Evolutionary conservation across 2,797 vertebrate genomes (phyloP).

Genomic region (Siniperca obscura): DNA sequence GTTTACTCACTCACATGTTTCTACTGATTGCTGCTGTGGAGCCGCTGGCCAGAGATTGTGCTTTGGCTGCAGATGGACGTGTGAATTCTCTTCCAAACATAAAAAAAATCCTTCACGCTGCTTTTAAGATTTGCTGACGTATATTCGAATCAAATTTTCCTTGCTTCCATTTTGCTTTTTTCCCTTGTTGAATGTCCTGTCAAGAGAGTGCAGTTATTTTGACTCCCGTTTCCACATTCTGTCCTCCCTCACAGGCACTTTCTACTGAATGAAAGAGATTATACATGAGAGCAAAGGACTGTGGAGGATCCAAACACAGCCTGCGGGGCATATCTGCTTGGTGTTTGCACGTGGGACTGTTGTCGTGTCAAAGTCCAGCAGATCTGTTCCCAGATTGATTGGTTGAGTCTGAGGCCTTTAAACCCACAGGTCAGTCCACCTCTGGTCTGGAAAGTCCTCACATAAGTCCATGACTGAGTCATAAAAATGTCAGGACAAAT

Average conservation of each 20-base stretch:
- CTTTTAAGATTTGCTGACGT: conserved; percentile 19
- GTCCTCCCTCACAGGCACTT: background rate
- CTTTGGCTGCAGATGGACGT: conserved; percentile 48
- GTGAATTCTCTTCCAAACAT: conserved; percentile 37
- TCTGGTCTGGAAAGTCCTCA: conserved; percentile 21
- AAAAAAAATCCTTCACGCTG: background rate
- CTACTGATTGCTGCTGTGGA: conserved; percentile 50
- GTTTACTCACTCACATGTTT: conserved; percentile 32
- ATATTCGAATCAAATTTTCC: conserved; percentile 11
- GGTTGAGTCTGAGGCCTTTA: conserved; percentile 13
- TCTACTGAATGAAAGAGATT: conserved; percentile 12
- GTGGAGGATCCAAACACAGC: conserved; percentile 18
- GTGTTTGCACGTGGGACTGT: conserved; percentile 34
- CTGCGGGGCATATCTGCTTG: conserved; percentile 1
- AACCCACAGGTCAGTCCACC: conserved; percentile 23
- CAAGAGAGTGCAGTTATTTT: background rate
- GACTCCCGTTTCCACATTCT: background rate
- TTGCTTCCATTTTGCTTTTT: background rate
- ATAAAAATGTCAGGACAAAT: conserved; percentile 5
- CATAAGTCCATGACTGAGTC: conserved; percentile 20
- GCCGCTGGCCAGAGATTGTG: conserved; percentile 40
- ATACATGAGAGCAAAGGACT: conserved; percentile 4
- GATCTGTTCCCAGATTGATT: conserved; percentile 40
- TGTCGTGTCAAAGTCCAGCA: conserved; percentile 36
- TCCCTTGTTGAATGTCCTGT: background rate